Evolutionary conservation across 2,113 vertebrate species (phyloP).

Genomic region (Equus quagga): DNA sequence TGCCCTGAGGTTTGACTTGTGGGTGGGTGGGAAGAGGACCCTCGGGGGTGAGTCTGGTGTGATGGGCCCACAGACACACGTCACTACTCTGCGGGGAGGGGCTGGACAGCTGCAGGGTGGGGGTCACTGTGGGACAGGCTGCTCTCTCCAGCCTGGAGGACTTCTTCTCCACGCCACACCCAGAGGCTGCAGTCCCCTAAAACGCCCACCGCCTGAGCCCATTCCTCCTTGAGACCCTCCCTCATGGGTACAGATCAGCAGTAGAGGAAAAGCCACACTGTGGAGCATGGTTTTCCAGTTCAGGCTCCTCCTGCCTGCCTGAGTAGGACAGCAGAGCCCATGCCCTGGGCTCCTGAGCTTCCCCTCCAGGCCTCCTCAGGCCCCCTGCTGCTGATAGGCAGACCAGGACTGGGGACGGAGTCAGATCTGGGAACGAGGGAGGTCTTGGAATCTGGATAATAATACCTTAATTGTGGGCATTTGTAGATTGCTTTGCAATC

Average conservation of each 20-base stretch:
- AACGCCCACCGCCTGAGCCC: neutral
- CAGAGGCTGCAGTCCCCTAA: neutral
- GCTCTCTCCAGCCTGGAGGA: neutral
- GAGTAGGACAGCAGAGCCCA: neutral
- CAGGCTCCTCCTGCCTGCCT: neutral
- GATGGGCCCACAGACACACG: rapidly evolving
- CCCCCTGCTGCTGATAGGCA: neutral
- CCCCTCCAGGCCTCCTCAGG: neutral
- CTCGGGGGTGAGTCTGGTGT: too few relatives aligned
- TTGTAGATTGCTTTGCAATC: neutral
- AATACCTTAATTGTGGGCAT: neutral
- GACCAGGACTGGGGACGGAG: neutral
- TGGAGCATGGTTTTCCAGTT: neutral
- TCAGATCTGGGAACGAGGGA: neutral
- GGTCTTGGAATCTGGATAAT: neutral
- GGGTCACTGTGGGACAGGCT: too few relatives aligned
- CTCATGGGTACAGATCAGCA: neutral
- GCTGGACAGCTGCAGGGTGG: neutral
- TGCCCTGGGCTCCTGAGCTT: neutral
- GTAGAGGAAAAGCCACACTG: neutral
- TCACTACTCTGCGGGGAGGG: neutral
- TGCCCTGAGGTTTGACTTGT: neutral
- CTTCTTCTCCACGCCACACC: neutral
- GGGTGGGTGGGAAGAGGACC: neutral
- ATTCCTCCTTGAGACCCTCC: neutral